Evolutionary conservation across 2,888 invertebrate species (phyloP).

Genomic region (Pantelozetes paolii): DNA sequence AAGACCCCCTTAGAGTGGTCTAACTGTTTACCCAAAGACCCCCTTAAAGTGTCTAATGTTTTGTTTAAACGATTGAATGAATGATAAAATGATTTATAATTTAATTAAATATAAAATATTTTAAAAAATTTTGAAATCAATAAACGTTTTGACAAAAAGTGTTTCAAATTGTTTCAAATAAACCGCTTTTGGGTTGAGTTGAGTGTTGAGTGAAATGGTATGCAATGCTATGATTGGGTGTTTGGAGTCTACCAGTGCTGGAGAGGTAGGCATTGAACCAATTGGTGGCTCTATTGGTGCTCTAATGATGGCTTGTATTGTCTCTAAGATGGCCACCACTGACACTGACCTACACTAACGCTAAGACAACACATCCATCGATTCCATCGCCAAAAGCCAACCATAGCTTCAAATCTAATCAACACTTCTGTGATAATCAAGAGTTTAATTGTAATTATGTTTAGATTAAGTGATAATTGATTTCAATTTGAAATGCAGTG

Average conservation of each 20-base stretch:
- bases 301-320: constrained; percentile 2
- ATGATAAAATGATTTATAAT: too few species aligned
- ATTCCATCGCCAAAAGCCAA: too few species aligned
- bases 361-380: not conserved
- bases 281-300: not conserved
- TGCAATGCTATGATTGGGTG: not conserved
- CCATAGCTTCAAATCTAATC: too few species aligned
- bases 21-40: constrained; percentile 36
- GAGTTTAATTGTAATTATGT: too few species aligned
- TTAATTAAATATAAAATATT: not conserved
- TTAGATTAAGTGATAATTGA: too few species aligned
- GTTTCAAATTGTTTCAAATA: not conserved
- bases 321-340: constrained; percentile 15
- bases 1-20: constrained; percentile 45
- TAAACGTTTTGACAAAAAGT: not conserved
- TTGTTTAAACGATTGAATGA: too few species aligned
- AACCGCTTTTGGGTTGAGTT: not conserved
- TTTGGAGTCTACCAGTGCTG: too few species aligned
- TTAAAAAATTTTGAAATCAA: not conserved
- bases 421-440: not conserved
- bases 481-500: too few species aligned
- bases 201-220: not conserved
- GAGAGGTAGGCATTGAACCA: not conserved
- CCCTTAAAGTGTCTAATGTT: too few species aligned
- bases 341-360: too few species aligned